Conservation (phyloP, 2,888 invertebrate species). For the Seira musarum region DNA sequence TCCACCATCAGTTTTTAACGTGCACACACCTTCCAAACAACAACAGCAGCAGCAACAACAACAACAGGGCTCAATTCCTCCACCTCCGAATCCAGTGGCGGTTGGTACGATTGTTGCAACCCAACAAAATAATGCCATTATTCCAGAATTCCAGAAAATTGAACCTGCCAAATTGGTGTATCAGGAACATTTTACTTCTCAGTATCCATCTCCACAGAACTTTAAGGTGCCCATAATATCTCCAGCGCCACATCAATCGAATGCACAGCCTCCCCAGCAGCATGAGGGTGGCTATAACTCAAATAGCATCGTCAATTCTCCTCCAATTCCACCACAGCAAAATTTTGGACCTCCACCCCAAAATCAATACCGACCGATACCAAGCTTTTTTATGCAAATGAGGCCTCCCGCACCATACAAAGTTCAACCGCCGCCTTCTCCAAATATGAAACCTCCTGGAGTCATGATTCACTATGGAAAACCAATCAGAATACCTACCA, state of each 20-base stretch:
- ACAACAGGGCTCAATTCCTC: conserved; percentile 9
- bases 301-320: conserved; percentile 19
- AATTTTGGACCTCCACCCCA: conserved; percentile 38
- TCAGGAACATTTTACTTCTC: conserved; percentile 65
- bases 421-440: conserved; percentile 32
- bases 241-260: conserved; percentile 17
- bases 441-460: conserved; percentile 46
- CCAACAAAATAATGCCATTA: conserved; percentile 22
- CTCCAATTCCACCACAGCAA: conserved; percentile 28
- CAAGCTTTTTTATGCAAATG: conserved; percentile 47
- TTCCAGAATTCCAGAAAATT: conserved; percentile 57
- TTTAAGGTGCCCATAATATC: conserved; percentile 62
- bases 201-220: conserved; percentile 52
- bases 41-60: too few relatives aligned
- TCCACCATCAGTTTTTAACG: conserved; percentile 39
- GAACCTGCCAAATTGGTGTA: conserved; percentile 66
- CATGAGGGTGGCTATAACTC: not conserved
- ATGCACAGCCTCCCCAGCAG: conserved; percentile 21
- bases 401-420: conserved; percentile 47
- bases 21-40: conserved; percentile 2
- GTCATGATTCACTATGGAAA: conserved; percentile 47
- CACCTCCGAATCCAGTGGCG: conserved; percentile 42
- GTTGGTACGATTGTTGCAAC: conserved; percentile 40
- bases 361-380: not conserved
- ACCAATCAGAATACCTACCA: conserved; percentile 44